Conservation (phyloP, 2,113 vertebrate genomes). For the Prinia subflava region DNA sequence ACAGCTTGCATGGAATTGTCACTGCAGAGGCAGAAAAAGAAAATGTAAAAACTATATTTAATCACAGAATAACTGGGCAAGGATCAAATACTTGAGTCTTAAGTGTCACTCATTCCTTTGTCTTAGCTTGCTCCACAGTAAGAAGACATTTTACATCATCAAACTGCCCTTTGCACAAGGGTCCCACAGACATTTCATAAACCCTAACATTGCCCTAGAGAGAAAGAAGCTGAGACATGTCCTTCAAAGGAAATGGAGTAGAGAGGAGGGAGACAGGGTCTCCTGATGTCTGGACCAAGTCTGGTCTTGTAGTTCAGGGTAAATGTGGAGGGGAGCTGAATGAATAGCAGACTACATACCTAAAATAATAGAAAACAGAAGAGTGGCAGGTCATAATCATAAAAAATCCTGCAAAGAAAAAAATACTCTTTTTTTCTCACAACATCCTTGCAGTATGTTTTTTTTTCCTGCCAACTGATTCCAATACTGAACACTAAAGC, state of each 20-base stretch:
- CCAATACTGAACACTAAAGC: background rate
- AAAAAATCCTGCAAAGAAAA: background rate
- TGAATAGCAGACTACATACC: background rate
- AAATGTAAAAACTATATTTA: background rate
- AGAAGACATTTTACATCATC: background rate
- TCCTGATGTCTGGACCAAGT: background rate
- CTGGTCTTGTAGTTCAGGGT: background rate
- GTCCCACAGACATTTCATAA: background rate
- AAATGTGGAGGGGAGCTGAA: background rate
- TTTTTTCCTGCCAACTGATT: background rate
- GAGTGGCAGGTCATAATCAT: background rate
- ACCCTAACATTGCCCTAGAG: background rate
- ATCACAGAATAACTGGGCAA: background rate
- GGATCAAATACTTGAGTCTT: background rate
- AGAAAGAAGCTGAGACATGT: background rate
- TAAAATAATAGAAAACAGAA: constrained; percentile 25
- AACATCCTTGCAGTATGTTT: background rate
- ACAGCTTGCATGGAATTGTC: background rate
- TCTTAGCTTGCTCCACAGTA: background rate
- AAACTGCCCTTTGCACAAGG: background rate
- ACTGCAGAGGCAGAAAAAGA: background rate
- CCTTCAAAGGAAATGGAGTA: background rate
- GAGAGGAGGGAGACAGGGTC: background rate
- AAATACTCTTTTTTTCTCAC: background rate
- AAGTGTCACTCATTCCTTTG: background rate